Evolutionary conservation across 30 jellyfish, hydroid and myxozoan species (phyloP).

Genomic region (Aurelia sp.): DNA sequence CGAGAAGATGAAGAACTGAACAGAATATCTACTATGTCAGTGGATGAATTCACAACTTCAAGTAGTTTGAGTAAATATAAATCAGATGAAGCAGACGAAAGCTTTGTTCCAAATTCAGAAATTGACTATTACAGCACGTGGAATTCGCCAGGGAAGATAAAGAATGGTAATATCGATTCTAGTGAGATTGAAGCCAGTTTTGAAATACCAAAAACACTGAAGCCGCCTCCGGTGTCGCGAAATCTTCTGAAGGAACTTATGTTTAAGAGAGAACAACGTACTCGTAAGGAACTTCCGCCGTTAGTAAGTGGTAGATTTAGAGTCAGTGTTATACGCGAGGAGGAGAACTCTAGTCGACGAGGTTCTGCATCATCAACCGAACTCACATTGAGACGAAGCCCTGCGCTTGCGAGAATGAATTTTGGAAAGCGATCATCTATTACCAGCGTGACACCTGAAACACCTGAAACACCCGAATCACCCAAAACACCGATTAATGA

Average conservation of each 20-base stretch:
- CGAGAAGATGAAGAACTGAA: conserved; percentile 29
- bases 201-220: not conserved
- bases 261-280: conserved; percentile 9
- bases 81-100: conserved; percentile 66
- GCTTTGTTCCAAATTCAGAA: conserved; percentile 59
- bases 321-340: conserved; percentile 56
- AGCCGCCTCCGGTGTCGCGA: conserved; percentile 22
- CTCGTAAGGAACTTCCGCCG: conserved; percentile 6
- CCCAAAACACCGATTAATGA: not conserved
- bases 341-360: conserved; percentile 31
- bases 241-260: conserved; percentile 32
- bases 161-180: conserved; percentile 33
- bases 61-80: conserved; percentile 28
- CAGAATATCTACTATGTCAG: not conserved
- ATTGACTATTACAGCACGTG: conserved; percentile 67
- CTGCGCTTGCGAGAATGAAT: too few relatives aligned
- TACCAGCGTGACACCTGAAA: too few relatives aligned
- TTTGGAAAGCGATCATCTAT: too few relatives aligned
- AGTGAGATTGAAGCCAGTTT: conserved; percentile 46
- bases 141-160: conserved; percentile 22
- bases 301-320: conserved; percentile 49
- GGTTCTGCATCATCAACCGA: conserved; percentile 35
- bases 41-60: conserved; percentile 41
- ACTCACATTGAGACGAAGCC: conserved; percentile 20
- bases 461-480: not conserved